Evolutionary conservation across 2,888 invertebrate genomes (phyloP).

Genomic region (Andrena bicolor): DNA sequence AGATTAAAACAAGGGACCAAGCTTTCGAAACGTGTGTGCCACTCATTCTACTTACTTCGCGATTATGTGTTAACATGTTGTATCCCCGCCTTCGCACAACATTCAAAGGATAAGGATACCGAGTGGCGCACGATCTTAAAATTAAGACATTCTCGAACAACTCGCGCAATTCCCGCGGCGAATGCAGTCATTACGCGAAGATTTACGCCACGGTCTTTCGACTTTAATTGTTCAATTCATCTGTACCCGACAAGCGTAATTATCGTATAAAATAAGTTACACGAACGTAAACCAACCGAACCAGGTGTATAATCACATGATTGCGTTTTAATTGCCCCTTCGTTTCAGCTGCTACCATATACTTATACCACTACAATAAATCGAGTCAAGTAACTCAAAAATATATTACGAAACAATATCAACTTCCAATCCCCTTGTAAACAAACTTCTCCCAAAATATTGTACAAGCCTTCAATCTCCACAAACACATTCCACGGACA

Average conservation of each 20-base stretch:
- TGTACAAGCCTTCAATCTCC: no score
- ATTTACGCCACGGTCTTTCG: neutral
- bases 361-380: neutral
- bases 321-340: slow-evolving; percentile 12
- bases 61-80: no score
- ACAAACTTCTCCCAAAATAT: no score
- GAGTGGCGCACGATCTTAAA: neutral
- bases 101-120: no score
- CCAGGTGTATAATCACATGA: neutral
- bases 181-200: neutral
- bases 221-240: slow-evolving; percentile 9
- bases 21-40: no score
- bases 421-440: no score
- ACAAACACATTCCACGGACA: no score
- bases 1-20: no score
- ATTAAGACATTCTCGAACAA: neutral
- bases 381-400: neutral
- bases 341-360: neutral
- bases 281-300: neutral
- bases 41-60: no score
- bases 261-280: slow-evolving; percentile 16
- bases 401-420: neutral
- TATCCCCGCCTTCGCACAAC: no score
- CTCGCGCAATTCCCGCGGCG: slow-evolving; percentile 3
- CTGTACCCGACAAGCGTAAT: slow-evolving; percentile 11